Evolutionary conservation across 2,888 invertebrate genomes (phyloP).

Genomic region (Drosophila paracracens): DNA sequence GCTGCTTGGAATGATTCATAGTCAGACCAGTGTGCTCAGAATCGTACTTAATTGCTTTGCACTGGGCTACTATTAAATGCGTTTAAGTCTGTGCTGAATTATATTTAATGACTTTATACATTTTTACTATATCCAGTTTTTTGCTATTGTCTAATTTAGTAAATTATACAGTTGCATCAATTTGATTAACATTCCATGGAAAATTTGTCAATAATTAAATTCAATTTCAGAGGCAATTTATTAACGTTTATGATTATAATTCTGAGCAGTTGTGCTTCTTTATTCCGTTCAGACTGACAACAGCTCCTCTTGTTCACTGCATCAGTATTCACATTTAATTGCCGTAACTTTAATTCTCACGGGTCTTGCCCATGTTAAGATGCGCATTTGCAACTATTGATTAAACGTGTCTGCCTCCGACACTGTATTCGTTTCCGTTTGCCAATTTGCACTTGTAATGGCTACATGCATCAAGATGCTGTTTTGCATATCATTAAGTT

Average conservation of each 20-base stretch:
- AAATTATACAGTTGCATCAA: slow-evolving; percentile 29
- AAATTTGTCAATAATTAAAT: slow-evolving; percentile 15
- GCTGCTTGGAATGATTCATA: slow-evolving; percentile 1
- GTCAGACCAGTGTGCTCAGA: not conserved
- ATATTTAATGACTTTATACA: slow-evolving; percentile 25
- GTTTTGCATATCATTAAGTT: slow-evolving; percentile 36
- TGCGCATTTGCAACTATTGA: not conserved
- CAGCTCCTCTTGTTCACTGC: not conserved
- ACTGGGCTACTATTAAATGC: slow-evolving; percentile 7
- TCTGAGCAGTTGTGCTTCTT: not conserved
- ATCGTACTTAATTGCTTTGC: slow-evolving; percentile 15
- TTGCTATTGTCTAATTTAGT: slow-evolving; percentile 24
- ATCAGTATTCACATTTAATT: slow-evolving; percentile 1
- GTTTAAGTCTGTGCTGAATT: slow-evolving; percentile 19
- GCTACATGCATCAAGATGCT: slow-evolving; percentile 18
- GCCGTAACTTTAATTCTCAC: not conserved
- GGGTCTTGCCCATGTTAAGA: slow-evolving; percentile 1
- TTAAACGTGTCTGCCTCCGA: not conserved
- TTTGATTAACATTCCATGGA: slow-evolving; percentile 21
- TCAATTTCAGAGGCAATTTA: slow-evolving; percentile 8
- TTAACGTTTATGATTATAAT: slow-evolving; percentile 9
- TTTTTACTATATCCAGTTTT: not conserved
- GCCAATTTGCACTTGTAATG: slow-evolving; percentile 10
- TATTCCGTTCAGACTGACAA: not conserved
- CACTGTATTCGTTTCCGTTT: slow-evolving; percentile 7